These are phyloP conservation scores for Muntiacus muntjak DNA, from an alignment of 2,113 vertebrate genomes.

Conservation along the genomic window DNA sequence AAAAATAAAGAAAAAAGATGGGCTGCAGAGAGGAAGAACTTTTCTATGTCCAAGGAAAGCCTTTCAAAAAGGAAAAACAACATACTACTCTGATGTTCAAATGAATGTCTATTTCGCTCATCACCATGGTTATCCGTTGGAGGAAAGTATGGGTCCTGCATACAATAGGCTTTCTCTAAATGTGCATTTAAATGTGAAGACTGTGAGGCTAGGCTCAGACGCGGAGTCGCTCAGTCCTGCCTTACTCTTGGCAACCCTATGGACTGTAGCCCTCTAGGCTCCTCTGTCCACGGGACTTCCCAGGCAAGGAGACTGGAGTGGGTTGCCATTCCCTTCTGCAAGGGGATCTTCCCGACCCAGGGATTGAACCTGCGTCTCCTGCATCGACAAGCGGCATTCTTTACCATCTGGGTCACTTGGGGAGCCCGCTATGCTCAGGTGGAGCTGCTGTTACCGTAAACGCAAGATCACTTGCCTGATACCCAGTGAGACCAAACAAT, in stretches of 20 bases:
- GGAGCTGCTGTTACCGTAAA: not conserved
- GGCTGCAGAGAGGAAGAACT: not conserved
- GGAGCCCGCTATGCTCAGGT: fast-evolving
- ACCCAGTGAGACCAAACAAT: not conserved
- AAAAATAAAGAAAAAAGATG: not conserved
- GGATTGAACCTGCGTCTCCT: not conserved
- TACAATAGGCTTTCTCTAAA: not conserved
- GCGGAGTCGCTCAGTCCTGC: fast-evolving
- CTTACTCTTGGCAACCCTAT: not conserved
- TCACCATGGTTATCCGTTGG: fast-evolving
- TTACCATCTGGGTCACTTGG: not conserved
- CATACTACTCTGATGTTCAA: not conserved
- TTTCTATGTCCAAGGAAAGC: not conserved
- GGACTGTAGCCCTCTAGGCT: not conserved
- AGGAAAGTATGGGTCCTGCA: fast-evolving
- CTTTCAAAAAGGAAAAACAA: not conserved
- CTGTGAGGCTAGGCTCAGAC: not conserved
- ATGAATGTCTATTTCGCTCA: fast-evolving
- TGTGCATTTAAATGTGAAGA: not conserved
- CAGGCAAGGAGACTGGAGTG: not conserved
- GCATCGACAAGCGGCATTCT: not conserved
- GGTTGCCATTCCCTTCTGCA: not conserved
- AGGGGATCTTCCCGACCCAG: not conserved
- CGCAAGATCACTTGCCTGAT: fast-evolving
- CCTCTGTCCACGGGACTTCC: not conserved